A percentile compares a stretch with the other conserved stretches of the same genome.
Evolutionary conservation across 2,888 invertebrate species (phyloP).

Genomic region (Polydrusus pterygomalis): DNA sequence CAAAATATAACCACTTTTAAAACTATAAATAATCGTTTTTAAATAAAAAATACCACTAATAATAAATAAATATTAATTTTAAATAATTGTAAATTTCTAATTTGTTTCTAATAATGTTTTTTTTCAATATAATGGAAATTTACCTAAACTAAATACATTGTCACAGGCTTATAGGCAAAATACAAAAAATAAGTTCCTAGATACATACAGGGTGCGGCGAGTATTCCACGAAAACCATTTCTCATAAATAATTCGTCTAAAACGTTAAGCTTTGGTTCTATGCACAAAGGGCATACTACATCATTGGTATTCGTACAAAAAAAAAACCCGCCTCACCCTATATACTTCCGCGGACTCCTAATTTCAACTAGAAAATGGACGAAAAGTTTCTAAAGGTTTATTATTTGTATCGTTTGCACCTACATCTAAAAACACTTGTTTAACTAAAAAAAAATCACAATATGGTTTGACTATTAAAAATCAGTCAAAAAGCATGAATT

Average conservation of each 20-base stretch:
- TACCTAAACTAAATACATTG: not conserved
- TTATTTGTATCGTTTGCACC: conserved; percentile 34
- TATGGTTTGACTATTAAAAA: conserved; percentile 31
- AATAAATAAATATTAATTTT: conserved; percentile 28
- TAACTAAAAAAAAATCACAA: conserved; percentile 36
- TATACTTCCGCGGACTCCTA: conserved; percentile 14
- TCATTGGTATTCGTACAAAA: not conserved
- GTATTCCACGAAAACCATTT: not conserved
- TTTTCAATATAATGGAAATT: not conserved
- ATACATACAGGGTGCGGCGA: conserved; percentile 2
- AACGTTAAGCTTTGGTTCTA: not conserved
- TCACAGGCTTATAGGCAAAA: not conserved
- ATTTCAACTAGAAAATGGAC: conserved; percentile 48
- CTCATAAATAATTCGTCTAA: too few relatives aligned
- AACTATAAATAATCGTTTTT: conserved; percentile 45
- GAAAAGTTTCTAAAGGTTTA: conserved; percentile 37
- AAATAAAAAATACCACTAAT: conserved; percentile 24
- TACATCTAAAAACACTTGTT: conserved; percentile 17
- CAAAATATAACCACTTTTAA: conserved; percentile 45
- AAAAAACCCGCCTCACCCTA: not conserved
- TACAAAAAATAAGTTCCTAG: not conserved
- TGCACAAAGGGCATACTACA: not conserved
- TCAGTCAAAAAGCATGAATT: conserved; percentile 33
- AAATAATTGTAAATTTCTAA: not conserved
- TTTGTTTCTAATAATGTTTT: not conserved